phyloP scores from a whole-genome alignment of 37 sponge, comb jelly and placozoan genomes.

The Aphrocallistes beatrix region DNA sequence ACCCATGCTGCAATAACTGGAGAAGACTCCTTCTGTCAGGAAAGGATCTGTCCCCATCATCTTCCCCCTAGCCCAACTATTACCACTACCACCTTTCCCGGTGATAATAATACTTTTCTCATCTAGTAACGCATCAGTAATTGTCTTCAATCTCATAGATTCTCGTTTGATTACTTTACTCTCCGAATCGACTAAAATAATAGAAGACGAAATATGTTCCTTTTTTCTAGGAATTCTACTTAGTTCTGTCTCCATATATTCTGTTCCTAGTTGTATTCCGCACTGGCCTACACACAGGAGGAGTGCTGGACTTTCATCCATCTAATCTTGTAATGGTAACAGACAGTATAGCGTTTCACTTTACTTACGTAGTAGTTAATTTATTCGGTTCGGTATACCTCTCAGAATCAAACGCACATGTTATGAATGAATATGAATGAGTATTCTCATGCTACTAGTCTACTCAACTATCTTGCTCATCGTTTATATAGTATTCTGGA shows the following conservation, averaged over 20 bases:
- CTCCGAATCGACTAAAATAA: neutral
- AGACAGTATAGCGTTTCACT: neutral
- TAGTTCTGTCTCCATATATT: neutral
- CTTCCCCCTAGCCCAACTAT: conserved; percentile 76
- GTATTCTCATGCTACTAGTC: too few relatives aligned
- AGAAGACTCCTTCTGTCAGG: neutral
- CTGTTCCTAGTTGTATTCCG: neutral
- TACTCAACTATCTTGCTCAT: too few relatives aligned
- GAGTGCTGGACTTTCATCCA: neutral
- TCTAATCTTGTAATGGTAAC: neutral
- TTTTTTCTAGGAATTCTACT: neutral
- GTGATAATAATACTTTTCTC: conserved; percentile 10
- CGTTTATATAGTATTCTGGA: too few relatives aligned
- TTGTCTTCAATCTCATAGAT: neutral
- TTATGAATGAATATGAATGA: too few relatives aligned
- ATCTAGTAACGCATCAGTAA: neutral
- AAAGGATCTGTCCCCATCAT: neutral
- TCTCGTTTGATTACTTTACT: neutral
- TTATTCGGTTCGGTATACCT: too few relatives aligned
- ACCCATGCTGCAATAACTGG: neutral
- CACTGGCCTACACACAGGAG: neutral
- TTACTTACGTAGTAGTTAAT: neutral
- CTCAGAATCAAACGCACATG: too few relatives aligned
- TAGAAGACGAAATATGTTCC: neutral
- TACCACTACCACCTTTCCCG: conserved; percentile 50